Evolutionary conservation across 2,888 invertebrate genomes (phyloP).

Genomic region (Nudaria mundana): DNA sequence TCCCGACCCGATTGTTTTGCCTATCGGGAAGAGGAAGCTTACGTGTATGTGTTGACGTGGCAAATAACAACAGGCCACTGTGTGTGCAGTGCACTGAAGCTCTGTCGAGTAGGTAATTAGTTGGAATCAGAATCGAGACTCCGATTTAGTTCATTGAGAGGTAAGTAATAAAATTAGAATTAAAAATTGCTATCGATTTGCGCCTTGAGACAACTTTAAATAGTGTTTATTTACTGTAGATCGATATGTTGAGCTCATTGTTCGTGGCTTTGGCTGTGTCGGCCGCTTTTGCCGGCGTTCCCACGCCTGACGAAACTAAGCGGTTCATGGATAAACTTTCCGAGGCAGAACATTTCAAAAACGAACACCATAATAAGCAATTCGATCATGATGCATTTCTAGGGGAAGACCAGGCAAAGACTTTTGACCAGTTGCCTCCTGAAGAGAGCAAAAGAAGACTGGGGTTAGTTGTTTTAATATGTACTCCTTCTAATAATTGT

Average conservation of each 20-base stretch:
- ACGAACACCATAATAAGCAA: conserved; percentile 91
- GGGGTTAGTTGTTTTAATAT: conserved; percentile 81
- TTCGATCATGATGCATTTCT: conserved; percentile 99
- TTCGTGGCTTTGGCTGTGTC: conserved; percentile 62
- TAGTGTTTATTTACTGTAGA: conserved; percentile 28
- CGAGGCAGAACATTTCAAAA: conserved; percentile 89
- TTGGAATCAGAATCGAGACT: too few species aligned
- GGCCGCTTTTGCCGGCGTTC: conserved; percentile 79
- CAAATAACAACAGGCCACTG: conserved; percentile 26
- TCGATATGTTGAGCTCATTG: conserved; percentile 60
- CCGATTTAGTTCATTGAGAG: too few species aligned
- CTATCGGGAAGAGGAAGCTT: conserved; percentile 57
- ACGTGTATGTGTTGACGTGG: conserved; percentile 71
- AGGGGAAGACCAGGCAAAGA: conserved; percentile 95
- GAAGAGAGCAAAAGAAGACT: conserved; percentile 96
- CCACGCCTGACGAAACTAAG: conserved; percentile 87
- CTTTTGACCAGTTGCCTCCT: conserved; percentile 95
- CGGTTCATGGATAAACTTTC: conserved; percentile 86
- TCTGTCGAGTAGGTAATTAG: too few species aligned
- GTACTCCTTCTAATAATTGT: too few species aligned
- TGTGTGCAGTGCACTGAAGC: too few species aligned
- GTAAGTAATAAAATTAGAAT: too few species aligned
- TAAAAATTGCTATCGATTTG: too few species aligned
- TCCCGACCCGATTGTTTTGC: conserved; percentile 32
- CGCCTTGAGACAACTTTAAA: conserved; percentile 3